Percentiles rank a stretch among this genome's conserved stretches.
Evolutionary conservation across 2,888 invertebrate species (phyloP).

Genomic region (Rhimphoctona megacephalus): DNA sequence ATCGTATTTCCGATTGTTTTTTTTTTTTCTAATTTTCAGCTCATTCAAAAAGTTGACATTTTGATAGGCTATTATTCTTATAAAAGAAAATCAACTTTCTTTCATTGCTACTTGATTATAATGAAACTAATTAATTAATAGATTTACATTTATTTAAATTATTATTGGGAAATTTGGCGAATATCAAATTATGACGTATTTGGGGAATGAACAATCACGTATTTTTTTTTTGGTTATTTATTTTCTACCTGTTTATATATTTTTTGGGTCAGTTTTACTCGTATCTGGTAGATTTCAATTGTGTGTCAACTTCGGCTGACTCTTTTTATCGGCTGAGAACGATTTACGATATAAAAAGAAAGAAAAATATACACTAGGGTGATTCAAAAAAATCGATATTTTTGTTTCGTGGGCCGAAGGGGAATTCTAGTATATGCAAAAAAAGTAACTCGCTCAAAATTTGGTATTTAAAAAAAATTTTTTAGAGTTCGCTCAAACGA

Average conservation of each 20-base stretch:
- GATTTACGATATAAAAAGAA: slow-evolving; percentile 13
- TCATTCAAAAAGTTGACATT: neutral
- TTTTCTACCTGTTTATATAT: neutral
- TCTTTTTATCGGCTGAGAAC: neutral
- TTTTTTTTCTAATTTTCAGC: neutral
- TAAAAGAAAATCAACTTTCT: too few species aligned
- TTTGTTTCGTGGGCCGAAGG: too few species aligned
- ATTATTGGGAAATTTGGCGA: neutral
- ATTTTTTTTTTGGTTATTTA: neutral
- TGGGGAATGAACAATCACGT: neutral
- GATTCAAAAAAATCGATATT: too few species aligned
- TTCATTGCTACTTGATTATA: neutral
- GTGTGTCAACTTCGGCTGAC: neutral
- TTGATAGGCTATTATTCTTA: neutral
- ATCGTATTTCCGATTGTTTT: slow-evolving; percentile 42
- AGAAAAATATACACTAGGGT: neutral
- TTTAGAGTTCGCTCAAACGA: too few species aligned
- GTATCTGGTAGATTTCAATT: slow-evolving; percentile 16
- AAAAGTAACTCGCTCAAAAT: too few species aligned
- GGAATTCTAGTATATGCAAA: too few species aligned
- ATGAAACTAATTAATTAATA: neutral
- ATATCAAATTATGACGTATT: neutral
- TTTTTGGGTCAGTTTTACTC: neutral
- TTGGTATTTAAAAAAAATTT: too few species aligned
- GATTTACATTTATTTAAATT: neutral